phyloP scores from a whole-genome alignment of 2,797 vertebrate species.

The Scleropages formosus region DNA sequence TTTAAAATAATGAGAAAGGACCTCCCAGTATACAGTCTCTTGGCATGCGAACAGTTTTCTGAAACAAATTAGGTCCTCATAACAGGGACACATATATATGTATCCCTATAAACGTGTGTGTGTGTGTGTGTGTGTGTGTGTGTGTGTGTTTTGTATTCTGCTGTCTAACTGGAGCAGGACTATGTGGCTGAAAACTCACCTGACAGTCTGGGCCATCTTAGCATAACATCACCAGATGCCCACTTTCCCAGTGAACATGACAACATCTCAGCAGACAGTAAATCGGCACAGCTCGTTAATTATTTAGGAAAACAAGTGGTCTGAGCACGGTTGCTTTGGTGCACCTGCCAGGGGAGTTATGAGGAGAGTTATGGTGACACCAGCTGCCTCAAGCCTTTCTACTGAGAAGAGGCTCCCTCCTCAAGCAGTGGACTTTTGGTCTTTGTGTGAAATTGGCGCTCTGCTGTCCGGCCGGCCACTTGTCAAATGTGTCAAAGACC shows the following conservation, averaged over 20 bases:
- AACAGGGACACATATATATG: no score
- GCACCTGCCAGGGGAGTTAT: not conserved
- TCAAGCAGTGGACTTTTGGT: not conserved
- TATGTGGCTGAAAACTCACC: slow-evolving; percentile 23
- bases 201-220: slow-evolving; percentile 19
- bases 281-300: slow-evolving; percentile 33
- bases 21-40: no score
- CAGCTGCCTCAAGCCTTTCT: not conserved
- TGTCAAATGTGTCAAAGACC: not conserved
- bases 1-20: no score
- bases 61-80: no score
- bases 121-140: no score
- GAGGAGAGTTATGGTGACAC: not conserved
- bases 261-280: slow-evolving; percentile 7
- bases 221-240: slow-evolving; percentile 1
- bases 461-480: not conserved
- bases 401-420: not conserved
- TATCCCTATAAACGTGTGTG: no score
- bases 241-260: slow-evolving; percentile 4
- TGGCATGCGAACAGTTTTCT: no score
- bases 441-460: not conserved
- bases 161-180: slow-evolving; percentile 27
- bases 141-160: no score
- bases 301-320: slow-evolving; percentile 31
- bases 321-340: slow-evolving; percentile 21